Base-by-base conservation (phyloP, 1,140 invertebrate genomes). In the Calliopsis andreniformis region DNA sequence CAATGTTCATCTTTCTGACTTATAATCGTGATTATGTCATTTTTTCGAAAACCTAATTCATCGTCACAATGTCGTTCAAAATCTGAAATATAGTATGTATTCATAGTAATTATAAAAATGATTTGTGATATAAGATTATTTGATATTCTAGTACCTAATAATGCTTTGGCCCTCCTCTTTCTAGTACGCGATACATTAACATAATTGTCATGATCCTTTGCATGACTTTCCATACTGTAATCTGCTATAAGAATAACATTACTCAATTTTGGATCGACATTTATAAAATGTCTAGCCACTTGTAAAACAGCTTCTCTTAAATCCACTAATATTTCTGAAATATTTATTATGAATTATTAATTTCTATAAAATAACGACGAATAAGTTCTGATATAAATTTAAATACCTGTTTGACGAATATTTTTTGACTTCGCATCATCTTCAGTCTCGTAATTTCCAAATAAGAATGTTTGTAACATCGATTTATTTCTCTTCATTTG, bases 1-100 rank as follows among this genome's bases (percentile, higher is more conserved):
- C 99, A 99, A 91, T 99, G 98, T 89, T 99, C 99, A 93, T 99
- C 99, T 90, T 98, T 98, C 88, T 98, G 98, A 87, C 97, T 99
- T 32, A 99, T 96, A 43, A 99, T 97, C 56, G 97, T 99, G 53
- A 99, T 99, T 20, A 99, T 98, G 92, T 99, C 98, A 94, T 99
- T 99, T 92, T 98, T 98, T 61, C 98, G 94, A 92, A 99, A 99
- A 35, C 98, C 98, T 30, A 99, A 92, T 92, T 99, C 99, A 93
- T 99, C 98, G 88, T 99, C 98, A 93, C 99, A 99, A 88, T 99
- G 96, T 81, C 98, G 94, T 91, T 99, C 98, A 94, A 99, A 99
- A 93, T 99, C 98, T 95, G 80, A 28, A 90, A 88, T 35, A 84
- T 62, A 79, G 86, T 73, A 10, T 77, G 35, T 62, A 75, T 76